These are phyloP conservation scores for Pipistrellus pipistrellus DNA, from an alignment of 2,797 vertebrate species.

Conservation along the genomic window DNA sequence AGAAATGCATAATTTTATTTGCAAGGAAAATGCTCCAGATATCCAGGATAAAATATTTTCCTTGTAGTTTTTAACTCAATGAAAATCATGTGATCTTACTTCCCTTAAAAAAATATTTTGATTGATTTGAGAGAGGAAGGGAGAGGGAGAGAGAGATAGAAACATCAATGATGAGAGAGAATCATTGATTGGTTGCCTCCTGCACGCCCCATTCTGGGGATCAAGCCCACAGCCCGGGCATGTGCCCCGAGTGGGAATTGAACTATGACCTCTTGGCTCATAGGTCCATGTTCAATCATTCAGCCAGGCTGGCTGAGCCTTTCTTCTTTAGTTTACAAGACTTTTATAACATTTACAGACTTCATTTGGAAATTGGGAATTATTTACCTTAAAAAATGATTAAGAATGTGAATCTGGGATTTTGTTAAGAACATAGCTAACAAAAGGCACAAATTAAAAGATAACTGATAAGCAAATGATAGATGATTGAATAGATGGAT, in stretches of 20 bases:
- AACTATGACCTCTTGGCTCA: too few species aligned
- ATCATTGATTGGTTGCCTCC: too few species aligned
- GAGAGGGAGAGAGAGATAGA: too few species aligned
- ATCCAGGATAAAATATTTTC: constrained; percentile 57
- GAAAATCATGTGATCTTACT: constrained; percentile 49
- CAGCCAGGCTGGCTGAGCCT: too few species aligned
- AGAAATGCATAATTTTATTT: constrained; percentile 57
- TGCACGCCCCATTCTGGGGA: too few species aligned
- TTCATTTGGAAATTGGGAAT: constrained; percentile 79
- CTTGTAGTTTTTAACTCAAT: constrained; percentile 64
- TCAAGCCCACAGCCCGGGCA: too few species aligned
- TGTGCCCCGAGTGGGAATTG: too few species aligned
- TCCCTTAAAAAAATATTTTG: too few species aligned
- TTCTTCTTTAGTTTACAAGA: constrained; percentile 2
- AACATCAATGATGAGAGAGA: too few species aligned
- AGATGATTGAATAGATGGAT: constrained; percentile 85
- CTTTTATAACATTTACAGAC: constrained; percentile 42
- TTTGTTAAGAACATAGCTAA: constrained; percentile 81
- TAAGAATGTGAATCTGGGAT: constrained; percentile 79
- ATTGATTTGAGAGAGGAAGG: too few species aligned
- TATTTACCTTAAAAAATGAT: constrained; percentile 74
- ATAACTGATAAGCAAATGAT: constrained; percentile 87
- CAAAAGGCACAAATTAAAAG: constrained; percentile 80
- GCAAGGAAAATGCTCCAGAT: constrained; percentile 59
- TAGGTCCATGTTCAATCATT: too few species aligned